Base-by-base conservation (phyloP, 1,140 invertebrate genomes). In the Pectinophora gossypiella region DNA sequence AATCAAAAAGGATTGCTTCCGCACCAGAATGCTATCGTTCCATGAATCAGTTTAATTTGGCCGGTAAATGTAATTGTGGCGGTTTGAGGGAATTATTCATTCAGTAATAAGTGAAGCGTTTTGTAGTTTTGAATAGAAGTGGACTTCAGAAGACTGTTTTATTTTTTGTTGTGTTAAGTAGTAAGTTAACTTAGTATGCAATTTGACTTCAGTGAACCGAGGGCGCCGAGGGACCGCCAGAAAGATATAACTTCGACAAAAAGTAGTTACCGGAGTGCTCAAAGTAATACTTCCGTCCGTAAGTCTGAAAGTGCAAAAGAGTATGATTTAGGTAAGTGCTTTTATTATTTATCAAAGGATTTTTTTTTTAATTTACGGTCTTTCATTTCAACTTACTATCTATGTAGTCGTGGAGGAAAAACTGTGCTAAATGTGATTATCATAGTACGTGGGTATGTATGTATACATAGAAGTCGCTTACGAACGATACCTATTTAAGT, bases 261-360 rank as follows among this genome's bases (percentile, higher is more conserved):
- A 52, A 60, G 51, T 40, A 54, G 49, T 54, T 40, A 42, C 32
- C 51, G 47, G 48, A 56, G 54, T 44, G 65, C 69, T 69, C 76
- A 76, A 74, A 65, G 49, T 49, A 70, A 66, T 44, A 54, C 63
- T 64, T 82, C 79, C 79, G 76, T 83, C 79, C 79, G 54, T 60
- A 76, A 68, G 64, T 59, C 58, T 60, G 61, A 72, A 43, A 67
- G 56, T 51, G 20, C 59, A 27, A 75, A 70, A 51, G 75, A 82
- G 46, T 61, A 52, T 56, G 79, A 80, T 64, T 69, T 83, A 44
- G 79, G 79, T 83, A 70, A 75, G 75, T 64, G 12, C 2, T 19
- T 51, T 18, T 32, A 12, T 32, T 32, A 32, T 7, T n/a, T n/a
- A n/a, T n/a, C n/a, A n/a, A n/a, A n/a, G n/a, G n/a, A n/a, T n/a